phyloP scores from a whole-genome alignment of 2,797 vertebrate genomes.

The Garrulus glandarius region DNA sequence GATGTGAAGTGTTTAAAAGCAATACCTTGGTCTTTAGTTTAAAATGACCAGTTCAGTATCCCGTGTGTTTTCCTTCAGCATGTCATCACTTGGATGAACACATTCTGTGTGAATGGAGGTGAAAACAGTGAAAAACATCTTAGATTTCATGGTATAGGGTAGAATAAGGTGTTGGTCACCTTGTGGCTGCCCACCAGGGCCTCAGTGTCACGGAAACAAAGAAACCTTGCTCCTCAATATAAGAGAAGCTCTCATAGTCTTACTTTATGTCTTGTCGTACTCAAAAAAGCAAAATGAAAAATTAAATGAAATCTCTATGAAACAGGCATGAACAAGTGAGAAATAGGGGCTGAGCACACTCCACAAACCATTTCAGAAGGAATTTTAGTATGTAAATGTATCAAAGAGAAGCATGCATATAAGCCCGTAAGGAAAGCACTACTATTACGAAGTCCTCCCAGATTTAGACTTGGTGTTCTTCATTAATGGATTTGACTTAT shows the following conservation, averaged over 20 bases:
- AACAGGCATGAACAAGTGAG: background rate
- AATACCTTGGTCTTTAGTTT: background rate
- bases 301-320: background rate
- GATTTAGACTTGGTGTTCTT: background rate
- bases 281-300: background rate
- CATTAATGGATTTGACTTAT: background rate
- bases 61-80: background rate
- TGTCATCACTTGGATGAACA: background rate
- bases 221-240: background rate
- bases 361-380: background rate
- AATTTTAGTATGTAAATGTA: background rate
- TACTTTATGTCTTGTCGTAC: background rate
- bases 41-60: background rate
- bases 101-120: background rate
- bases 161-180: background rate
- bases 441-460: background rate
- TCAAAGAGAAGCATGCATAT: background rate
- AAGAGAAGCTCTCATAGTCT: background rate
- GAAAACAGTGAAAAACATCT: background rate
- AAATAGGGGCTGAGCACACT: background rate
- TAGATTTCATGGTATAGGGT: background rate
- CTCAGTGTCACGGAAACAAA: background rate
- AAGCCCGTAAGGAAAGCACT: background rate
- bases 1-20: background rate
- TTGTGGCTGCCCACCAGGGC: fast-evolving